phyloP scores from a whole-genome alignment of 2,797 vertebrate species.

The Paratrypauchen microcephalus region DNA sequence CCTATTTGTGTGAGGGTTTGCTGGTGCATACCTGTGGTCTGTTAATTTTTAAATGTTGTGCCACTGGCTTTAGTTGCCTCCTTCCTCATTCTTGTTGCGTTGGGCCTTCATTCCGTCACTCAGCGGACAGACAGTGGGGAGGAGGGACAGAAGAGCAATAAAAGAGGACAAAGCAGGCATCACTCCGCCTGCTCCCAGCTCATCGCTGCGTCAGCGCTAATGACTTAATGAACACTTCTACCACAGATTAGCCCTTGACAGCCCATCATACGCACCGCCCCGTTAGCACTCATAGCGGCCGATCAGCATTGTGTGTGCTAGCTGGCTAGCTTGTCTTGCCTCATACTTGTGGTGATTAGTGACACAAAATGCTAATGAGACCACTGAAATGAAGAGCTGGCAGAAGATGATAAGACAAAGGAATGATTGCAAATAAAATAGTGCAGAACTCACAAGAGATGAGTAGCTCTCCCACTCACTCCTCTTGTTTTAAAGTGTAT shows the following conservation, averaged over 20 bases:
- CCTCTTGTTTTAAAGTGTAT: neutral
- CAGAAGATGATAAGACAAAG: constrained; percentile 51
- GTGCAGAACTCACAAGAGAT: constrained; percentile 34
- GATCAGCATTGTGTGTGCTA: constrained; percentile 53
- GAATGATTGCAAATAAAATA: constrained; percentile 21
- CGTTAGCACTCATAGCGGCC: constrained; percentile 56
- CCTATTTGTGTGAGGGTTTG: neutral
- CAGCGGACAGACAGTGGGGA: constrained; percentile 56
- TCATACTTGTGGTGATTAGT: constrained; percentile 60
- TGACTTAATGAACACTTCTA: constrained; percentile 87
- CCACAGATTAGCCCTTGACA: constrained; percentile 81
- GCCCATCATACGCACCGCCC: constrained; percentile 72
- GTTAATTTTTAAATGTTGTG: constrained; percentile 34
- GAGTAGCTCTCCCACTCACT: constrained; percentile 27
- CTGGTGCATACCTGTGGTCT: constrained; percentile 7
- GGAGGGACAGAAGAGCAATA: constrained; percentile 51
- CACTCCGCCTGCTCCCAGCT: constrained; percentile 71
- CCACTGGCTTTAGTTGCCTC: constrained; percentile 23
- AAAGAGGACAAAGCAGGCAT: constrained; percentile 79
- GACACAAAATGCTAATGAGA: constrained; percentile 70
- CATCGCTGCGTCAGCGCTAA: constrained; percentile 79
- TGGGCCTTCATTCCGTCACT: constrained; percentile 64
- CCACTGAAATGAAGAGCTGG: constrained; percentile 71
- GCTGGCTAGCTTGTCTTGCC: constrained; percentile 52
- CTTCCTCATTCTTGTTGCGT: constrained; percentile 26